Evolutionary conservation across 2,113 vertebrate species (phyloP), one percentile per base, ranked within the genome.

Genomic region (Tupaia tana): DNA sequence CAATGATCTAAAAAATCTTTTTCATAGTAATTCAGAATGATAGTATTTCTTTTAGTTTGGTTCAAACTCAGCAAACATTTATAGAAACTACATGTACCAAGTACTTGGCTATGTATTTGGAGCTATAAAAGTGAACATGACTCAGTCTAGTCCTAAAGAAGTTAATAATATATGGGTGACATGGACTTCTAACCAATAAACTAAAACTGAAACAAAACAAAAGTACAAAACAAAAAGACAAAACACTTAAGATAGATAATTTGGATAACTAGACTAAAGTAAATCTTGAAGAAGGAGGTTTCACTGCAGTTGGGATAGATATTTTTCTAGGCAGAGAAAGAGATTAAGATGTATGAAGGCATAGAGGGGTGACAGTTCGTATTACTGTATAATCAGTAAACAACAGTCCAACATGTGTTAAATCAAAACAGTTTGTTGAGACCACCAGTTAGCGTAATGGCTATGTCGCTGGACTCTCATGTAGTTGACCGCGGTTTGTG

Each of bases 1-100:
- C 59, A 92, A 18, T 84, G 52, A 90, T 16, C 20, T 87, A 29
- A 88, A 95, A 93, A 83, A 56, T 86, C 16, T 82, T 85, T 94
- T 82, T 78, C 31, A 56, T 11, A 29, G 58, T 63, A 81, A 77
- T 89, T 95, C 24, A 83, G 52, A 91, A 67, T 95, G 58, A 63
- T 52, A 89, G 13, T 79, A 73, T 91, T 96, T 20, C 64, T 94
- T 96, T 91, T 1, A 6, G 27, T 73, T 59, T 84, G 43, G 52
- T 91, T 93, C 27, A 86, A 67, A 79, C 86, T 85, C 63, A 71
- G n/a, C 34, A 81, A 88, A 78, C 15, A 4, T 85, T 85, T 90
- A 88, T 56, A 27, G 27, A 15, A 25, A 1, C 9, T 73, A 52
- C 2, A 25, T 81, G 18, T 86, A 52, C 58, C 24, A 61, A 71